A percentile compares a stretch with the other conserved stretches of the same genome.
These are phyloP conservation scores for Thamnophis elegans DNA, from an alignment of 2,797 vertebrate genomes.

Conservation along the genomic window DNA sequence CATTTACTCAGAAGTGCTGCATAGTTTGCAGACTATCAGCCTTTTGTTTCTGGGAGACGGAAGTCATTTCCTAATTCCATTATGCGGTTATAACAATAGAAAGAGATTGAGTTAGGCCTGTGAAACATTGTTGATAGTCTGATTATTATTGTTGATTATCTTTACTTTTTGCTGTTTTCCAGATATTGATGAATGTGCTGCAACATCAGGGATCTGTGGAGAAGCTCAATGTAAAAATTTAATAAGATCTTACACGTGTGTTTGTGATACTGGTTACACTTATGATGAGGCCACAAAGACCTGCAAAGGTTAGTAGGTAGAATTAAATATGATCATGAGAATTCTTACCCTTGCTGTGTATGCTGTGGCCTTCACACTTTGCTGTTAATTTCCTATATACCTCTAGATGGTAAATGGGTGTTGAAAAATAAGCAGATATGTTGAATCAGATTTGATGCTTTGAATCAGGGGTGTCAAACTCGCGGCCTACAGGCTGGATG, in stretches of 20 bases:
- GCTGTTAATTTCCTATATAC: not conserved
- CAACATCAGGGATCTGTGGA: slow-evolving; percentile 79
- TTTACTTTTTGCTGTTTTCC: slow-evolving; percentile 58
- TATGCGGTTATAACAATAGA: not conserved
- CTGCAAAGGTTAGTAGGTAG: slow-evolving; percentile 81
- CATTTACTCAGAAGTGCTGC: not conserved
- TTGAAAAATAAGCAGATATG: not conserved
- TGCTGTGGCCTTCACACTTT: not conserved
- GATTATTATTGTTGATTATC: slow-evolving; percentile 1
- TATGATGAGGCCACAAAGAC: slow-evolving; percentile 81
- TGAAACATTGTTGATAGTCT: slow-evolving; percentile 3
- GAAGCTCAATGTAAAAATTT: slow-evolving; percentile 84
- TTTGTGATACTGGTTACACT: slow-evolving; percentile 82
- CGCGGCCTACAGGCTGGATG: too few species aligned
- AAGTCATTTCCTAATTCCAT: slow-evolving; percentile 14
- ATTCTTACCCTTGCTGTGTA: not conserved
- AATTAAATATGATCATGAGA: not conserved
- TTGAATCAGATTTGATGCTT: not conserved
- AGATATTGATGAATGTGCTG: slow-evolving; percentile 89
- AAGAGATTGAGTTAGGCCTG: not conserved
- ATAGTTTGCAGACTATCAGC: slow-evolving; percentile 2
- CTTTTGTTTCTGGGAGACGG: slow-evolving; percentile 30
- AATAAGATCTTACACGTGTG: slow-evolving; percentile 81
- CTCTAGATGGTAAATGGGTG: not conserved
- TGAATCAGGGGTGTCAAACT: not conserved